Evolutionary conservation across 2,888 invertebrate genomes (phyloP), one percentile per base, ranked within the genome.

Genomic region (Thymelicus lineola): DNA sequence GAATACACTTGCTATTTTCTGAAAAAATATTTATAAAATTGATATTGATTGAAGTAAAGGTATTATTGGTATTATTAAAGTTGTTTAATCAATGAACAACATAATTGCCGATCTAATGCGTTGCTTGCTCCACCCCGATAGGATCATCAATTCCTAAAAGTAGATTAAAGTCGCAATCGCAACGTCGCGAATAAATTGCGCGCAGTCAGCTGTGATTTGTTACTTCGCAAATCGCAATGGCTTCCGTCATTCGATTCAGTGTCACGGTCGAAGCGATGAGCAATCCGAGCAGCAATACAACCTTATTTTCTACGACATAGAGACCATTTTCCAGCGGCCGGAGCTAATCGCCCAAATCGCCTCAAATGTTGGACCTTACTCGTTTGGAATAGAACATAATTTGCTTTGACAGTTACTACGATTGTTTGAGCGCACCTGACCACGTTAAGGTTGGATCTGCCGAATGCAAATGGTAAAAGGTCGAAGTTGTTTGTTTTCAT

Each of bases 241-340:
- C 78, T 81, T 80, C 80, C 78, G 78, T 74, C 73, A 77, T 77
- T 73, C 72, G 59, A 71, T 72, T 77, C 80, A 80, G 79, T 76
- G 75, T 72, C 74, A 75, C 70, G 69, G 69, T 50, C 63, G 58
- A 58, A n/a, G 20, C 48, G 45, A 61, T 61, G 14, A 36, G 0
- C 50, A 48, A 42, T 15, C 46, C 12, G 12, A 14, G 10, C 28
- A 28, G 14, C 17, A 42, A 42, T 45, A 45, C 17, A 55, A 55
- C 38, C 59, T 64, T 50, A 63, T 14, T 36, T 0, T 4, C 10
- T 10, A 63, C 42, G 4, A 10, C 20, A 63, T 63, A 69, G 63
- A 20, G 46, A 38, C 0, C 35, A 57, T 35, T 62, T 69, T 36
- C 38, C 10, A 48, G 20, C 45, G 42, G 6, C 14, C 14, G 14